Conservation (phyloP, 2,797 vertebrate genomes). For the Naso thynnoides region DNA sequence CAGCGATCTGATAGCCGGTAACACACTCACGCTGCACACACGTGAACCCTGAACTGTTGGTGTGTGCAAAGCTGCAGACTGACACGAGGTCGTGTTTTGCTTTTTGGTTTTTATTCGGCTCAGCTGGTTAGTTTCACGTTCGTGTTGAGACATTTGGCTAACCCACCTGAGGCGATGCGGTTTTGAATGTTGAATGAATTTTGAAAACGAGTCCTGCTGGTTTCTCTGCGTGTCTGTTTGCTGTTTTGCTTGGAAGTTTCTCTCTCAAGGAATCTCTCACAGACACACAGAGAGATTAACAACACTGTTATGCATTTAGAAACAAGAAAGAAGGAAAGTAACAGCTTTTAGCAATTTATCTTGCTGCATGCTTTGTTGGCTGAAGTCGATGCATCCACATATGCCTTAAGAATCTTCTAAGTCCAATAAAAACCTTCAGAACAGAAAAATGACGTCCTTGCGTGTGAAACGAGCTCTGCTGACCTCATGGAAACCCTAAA, state of each 20-base stretch:
- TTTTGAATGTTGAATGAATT: background rate
- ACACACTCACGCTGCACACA: background rate
- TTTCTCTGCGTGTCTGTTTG: conserved; percentile 16
- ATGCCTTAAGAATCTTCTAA: background rate
- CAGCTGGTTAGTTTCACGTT: background rate
- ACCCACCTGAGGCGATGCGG: background rate
- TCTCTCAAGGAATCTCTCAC: background rate
- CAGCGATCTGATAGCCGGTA: conserved; percentile 36
- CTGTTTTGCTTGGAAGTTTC: background rate
- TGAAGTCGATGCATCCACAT: background rate
- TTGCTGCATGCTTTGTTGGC: background rate
- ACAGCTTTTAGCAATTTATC: background rate
- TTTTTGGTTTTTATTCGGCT: background rate
- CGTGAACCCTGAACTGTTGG: background rate
- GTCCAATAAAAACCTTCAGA: background rate
- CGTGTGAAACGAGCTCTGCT: background rate
- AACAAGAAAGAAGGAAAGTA: background rate
- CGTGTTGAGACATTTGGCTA: background rate
- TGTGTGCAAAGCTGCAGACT: conserved; percentile 5
- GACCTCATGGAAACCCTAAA: background rate
- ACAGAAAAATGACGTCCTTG: background rate
- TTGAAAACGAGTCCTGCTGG: conserved; percentile 48
- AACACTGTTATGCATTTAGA: rapidly evolving
- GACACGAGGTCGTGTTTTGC: background rate
- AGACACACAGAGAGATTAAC: background rate